Conservation (phyloP, 2,888 invertebrate genomes). For the Trichopoda pennipes region DNA sequence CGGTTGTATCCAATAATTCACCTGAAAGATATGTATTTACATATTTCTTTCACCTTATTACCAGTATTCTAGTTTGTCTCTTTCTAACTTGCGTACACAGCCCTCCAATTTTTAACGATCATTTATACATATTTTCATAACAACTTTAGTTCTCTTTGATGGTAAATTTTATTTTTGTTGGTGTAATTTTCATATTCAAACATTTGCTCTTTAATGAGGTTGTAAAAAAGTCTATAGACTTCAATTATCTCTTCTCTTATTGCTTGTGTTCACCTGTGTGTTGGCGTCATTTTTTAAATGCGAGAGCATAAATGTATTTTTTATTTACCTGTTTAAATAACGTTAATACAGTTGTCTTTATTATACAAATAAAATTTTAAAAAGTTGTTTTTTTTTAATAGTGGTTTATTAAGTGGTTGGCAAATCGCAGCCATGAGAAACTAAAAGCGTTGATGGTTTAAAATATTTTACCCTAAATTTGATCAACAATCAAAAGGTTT, state of each 20-base stretch:
- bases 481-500: too few relatives aligned
- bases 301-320: background rate
- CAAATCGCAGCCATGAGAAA: slow-evolving; percentile 1
- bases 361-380: slow-evolving; percentile 45
- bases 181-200: background rate
- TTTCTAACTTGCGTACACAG: slow-evolving; percentile 13
- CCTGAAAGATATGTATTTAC: slow-evolving; percentile 8
- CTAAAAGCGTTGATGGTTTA: background rate
- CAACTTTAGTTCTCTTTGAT: slow-evolving; percentile 5
- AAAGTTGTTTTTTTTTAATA: slow-evolving; percentile 2
- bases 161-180: background rate
- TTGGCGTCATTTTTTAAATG: slow-evolving; percentile 39
- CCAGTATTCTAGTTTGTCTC: slow-evolving; percentile 13
- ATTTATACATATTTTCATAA: slow-evolving; percentile 26
- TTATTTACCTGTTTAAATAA: slow-evolving; percentile 29
- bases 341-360: slow-evolving; percentile 43
- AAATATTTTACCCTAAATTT: background rate
- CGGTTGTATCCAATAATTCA: slow-evolving; percentile 22
- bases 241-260: background rate
- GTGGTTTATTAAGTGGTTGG: slow-evolving; percentile 9
- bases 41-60: slow-evolving; percentile 39
- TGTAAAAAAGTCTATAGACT: too few relatives aligned
- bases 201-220: background rate
- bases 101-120: slow-evolving; percentile 42
- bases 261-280: slow-evolving; percentile 20